These are phyloP conservation scores for Eremobia ochroleuca DNA, from an alignment of 2,888 invertebrate genomes.

Conservation along the genomic window DNA sequence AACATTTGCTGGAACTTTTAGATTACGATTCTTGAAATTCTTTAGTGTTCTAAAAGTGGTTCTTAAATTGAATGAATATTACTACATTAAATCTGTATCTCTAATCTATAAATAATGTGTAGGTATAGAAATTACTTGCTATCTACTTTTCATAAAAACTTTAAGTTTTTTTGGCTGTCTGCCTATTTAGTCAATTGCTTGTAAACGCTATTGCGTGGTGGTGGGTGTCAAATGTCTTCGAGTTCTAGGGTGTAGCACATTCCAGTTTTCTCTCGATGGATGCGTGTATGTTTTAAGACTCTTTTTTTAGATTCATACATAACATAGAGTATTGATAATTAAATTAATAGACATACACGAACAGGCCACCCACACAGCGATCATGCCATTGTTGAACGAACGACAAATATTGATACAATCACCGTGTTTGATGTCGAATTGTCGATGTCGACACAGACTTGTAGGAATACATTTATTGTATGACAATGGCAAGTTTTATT, in stretches of 20 bases:
- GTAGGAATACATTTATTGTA: constrained; percentile 47
- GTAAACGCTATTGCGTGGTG: not conserved
- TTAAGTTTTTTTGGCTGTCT: not conserved
- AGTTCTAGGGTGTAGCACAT: not conserved
- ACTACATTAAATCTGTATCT: not conserved
- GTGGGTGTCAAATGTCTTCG: not conserved
- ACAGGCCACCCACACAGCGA: constrained; percentile 81
- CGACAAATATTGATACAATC: constrained; percentile 88
- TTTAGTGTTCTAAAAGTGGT: constrained; percentile 17
- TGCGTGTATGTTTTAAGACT: not conserved
- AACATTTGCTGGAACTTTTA: constrained; percentile 16
- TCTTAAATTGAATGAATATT: constrained; percentile 8
- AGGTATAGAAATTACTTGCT: not conserved
- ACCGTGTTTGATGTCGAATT: constrained; percentile 74
- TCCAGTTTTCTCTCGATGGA: not conserved
- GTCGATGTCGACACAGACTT: constrained; percentile 57
- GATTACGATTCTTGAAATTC: constrained; percentile 33
- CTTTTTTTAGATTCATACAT: constrained; percentile 81
- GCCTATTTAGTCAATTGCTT: not conserved
- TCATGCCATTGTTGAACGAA: constrained; percentile 83
- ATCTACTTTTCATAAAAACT: not conserved
- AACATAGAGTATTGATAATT: constrained; percentile 80
- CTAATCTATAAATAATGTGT: not conserved
- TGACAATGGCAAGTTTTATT: constrained; percentile 30
- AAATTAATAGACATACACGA: constrained; percentile 83